phyloP scores from a whole-genome alignment of 2,113 vertebrate genomes.

The Synodontis membranacea region DNA sequence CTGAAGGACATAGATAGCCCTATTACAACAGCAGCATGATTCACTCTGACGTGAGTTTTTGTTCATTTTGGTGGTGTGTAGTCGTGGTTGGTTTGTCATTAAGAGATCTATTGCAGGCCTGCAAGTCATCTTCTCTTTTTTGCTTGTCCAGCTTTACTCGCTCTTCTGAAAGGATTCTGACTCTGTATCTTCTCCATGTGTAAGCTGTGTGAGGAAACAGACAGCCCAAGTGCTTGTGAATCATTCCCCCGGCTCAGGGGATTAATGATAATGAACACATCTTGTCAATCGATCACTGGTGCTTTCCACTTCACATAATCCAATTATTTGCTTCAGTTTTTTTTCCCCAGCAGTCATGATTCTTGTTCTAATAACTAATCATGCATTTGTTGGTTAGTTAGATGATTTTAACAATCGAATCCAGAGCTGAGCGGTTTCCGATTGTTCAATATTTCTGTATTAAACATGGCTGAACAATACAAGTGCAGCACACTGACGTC shows the following conservation, averaged over 20 bases:
- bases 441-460: background rate
- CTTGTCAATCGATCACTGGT: slow-evolving; percentile 22
- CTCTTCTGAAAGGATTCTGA: background rate
- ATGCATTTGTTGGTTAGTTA: background rate
- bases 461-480: background rate
- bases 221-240: slow-evolving; percentile 9
- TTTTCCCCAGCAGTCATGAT: background rate
- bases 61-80: slow-evolving; percentile 26
- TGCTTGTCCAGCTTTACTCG: background rate
- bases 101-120: slow-evolving; percentile 17
- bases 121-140: slow-evolving; percentile 11
- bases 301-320: slow-evolving; percentile 22
- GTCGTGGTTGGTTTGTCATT: slow-evolving; percentile 10
- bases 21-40: background rate
- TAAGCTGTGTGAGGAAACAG: slow-evolving; percentile 2
- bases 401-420: background rate
- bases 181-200: background rate
- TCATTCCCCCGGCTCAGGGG: slow-evolving; percentile 33
- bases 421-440: too few relatives aligned
- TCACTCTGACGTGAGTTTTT: slow-evolving; percentile 24
- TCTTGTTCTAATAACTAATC: background rate
- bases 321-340: slow-evolving; percentile 19
- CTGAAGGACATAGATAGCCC: slow-evolving; percentile 5
- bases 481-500: too few relatives aligned
- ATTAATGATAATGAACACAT: slow-evolving; percentile 44